Percentiles rank a stretch among this genome's conserved stretches.
Evolutionary conservation across 1,140 invertebrate species (phyloP).

Genomic region (Leptinotarsa lineolata): DNA sequence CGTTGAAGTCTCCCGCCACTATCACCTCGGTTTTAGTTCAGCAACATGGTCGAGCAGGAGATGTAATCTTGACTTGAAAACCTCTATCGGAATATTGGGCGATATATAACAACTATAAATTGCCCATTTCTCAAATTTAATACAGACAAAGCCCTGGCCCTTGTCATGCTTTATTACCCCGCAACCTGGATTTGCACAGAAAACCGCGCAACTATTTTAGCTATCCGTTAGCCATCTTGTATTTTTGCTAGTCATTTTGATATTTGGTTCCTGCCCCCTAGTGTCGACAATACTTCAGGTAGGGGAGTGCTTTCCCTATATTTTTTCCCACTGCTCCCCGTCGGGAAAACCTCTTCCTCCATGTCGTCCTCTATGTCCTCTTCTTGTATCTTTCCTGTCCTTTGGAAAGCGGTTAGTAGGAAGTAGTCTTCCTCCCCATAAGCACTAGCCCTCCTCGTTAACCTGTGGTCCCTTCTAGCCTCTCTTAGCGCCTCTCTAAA

Average conservation of each 20-base stretch:
- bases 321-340: not conserved
- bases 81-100: not conserved
- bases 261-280: conserved; percentile 17
- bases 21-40: not conserved
- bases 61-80: not conserved
- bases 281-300: not conserved
- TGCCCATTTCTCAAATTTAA: not conserved
- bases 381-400: not conserved
- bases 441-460: not conserved
- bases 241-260: not conserved
- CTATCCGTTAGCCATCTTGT: not conserved
- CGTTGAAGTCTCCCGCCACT: conserved; percentile 16
- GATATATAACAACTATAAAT: conserved; percentile 17
- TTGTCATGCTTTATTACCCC: not conserved
- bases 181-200: not conserved
- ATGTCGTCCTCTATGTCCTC: not conserved
- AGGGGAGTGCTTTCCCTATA: not conserved
- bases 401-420: not conserved
- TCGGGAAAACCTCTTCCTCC: not conserved
- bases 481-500: conserved; percentile 12
- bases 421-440: not conserved
- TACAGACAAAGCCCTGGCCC: not conserved
- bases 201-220: not conserved
- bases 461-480: not conserved
- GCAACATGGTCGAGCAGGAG: not conserved